Evolutionary conservation across 2,797 vertebrate species (phyloP).

Genomic region (Synanceia verrucosa): DNA sequence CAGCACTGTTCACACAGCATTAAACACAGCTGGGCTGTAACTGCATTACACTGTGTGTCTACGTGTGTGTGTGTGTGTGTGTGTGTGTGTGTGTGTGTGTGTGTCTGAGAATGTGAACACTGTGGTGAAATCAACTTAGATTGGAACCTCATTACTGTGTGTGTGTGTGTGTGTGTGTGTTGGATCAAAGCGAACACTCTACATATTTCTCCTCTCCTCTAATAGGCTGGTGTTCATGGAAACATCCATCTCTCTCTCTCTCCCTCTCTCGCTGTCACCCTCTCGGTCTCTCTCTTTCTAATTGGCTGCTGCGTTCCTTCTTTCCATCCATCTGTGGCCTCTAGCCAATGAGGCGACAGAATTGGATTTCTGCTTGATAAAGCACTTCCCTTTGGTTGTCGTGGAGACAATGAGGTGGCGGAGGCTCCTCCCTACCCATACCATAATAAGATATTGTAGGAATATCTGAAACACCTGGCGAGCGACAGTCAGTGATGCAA

Average conservation of each 20-base stretch:
- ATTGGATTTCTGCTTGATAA: constrained; percentile 82
- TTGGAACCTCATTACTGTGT: constrained; percentile 44
- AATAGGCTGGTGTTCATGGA: constrained; percentile 63
- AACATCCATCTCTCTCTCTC: constrained; percentile 54
- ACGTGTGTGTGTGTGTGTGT: constrained; percentile 1
- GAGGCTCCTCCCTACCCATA: constrained; percentile 29
- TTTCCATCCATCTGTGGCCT: constrained; percentile 71
- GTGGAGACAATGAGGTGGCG: constrained; percentile 54
- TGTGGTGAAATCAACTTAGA: constrained; percentile 39
- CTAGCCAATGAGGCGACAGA: constrained; percentile 77
- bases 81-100: background rate
- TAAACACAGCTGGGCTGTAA: constrained; percentile 52
- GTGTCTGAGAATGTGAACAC: background rate
- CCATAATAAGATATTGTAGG: constrained; percentile 43
- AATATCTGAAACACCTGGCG: constrained; percentile 44
- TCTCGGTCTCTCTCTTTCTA: constrained; percentile 63
- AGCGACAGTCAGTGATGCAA: constrained; percentile 39
- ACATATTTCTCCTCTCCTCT: constrained; percentile 56
- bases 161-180: background rate
- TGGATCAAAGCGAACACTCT: constrained; percentile 35
- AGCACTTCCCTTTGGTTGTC: constrained; percentile 72
- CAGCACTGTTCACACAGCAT: constrained; percentile 73
- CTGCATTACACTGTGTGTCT: constrained; percentile 28
- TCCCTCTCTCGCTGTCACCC: constrained; percentile 34
- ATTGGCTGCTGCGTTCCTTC: constrained; percentile 70